These are phyloP conservation scores for Napeogenes sylphis DNA, from an alignment of 2,888 invertebrate species.

Conservation along the genomic window DNA sequence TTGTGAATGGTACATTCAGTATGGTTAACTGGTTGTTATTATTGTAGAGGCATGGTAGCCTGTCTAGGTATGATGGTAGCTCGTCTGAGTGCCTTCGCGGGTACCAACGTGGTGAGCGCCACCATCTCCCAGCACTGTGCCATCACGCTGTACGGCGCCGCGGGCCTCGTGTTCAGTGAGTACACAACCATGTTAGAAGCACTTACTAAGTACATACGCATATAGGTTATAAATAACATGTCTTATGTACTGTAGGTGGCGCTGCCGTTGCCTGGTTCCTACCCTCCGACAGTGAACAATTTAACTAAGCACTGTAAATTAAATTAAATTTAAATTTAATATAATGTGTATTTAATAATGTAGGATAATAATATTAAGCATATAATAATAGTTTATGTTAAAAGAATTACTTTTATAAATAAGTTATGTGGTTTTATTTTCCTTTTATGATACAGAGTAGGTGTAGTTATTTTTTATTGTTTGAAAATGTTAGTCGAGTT, in stretches of 20 bases:
- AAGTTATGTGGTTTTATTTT: too few relatives aligned
- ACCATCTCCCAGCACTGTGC: constrained; percentile 54
- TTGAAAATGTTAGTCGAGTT: too few relatives aligned
- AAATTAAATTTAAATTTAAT: background rate
- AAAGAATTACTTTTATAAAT: too few relatives aligned
- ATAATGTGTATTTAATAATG: background rate
- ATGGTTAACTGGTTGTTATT: background rate
- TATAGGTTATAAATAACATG: background rate
- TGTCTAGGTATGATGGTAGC: constrained; percentile 71
- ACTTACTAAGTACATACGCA: background rate
- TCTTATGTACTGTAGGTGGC: constrained; percentile 40
- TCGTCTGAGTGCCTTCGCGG: constrained; percentile 60
- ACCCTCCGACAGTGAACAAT: constrained; percentile 36
- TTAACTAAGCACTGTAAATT: constrained; percentile 6
- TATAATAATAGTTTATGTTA: too few relatives aligned
- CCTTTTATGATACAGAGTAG: too few relatives aligned
- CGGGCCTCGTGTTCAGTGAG: constrained; percentile 58
- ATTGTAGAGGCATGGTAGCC: constrained; percentile 62
- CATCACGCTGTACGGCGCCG: constrained; percentile 51
- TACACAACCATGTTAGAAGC: constrained; percentile 10
- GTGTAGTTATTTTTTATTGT: too few relatives aligned
- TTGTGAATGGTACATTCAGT: too few relatives aligned
- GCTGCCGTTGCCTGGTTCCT: constrained; percentile 46
- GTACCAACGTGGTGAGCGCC: constrained; percentile 58
- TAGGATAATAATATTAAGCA: background rate